These are phyloP conservation scores for Isoperla grammatica DNA, from an alignment of 2,888 invertebrate genomes.

Conservation along the genomic window DNA sequence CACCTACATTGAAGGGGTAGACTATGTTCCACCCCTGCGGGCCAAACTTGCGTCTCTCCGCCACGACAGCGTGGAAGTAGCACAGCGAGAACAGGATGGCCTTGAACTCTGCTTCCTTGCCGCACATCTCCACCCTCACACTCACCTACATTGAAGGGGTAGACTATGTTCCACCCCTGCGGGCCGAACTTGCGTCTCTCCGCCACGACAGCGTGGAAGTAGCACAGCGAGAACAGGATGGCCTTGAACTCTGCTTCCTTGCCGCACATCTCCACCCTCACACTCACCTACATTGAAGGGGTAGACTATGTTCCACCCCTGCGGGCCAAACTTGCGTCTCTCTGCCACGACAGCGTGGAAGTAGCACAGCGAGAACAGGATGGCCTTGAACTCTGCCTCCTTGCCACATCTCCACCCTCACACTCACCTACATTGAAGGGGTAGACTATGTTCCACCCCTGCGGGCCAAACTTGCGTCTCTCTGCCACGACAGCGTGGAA, in stretches of 20 bases:
- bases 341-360: constrained; percentile 97
- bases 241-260: constrained; percentile 96
- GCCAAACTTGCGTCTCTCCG: constrained; percentile 89
- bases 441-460: constrained; percentile 91
- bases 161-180: constrained; percentile 90
- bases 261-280: too few relatives aligned
- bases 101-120: constrained; percentile 94
- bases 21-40: constrained; percentile 93
- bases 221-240: constrained; percentile 86
- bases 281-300: constrained; percentile 87
- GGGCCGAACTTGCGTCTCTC: constrained; percentile 92
- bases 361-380: constrained; percentile 87
- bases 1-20: constrained; percentile 90
- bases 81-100: constrained; percentile 87
- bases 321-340: constrained; percentile 89
- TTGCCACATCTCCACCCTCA: too few relatives aligned
- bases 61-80: constrained; percentile 95
- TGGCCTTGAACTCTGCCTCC: constrained; percentile 94
- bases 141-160: constrained; percentile 87
- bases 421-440: constrained; percentile 82
- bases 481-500: constrained; percentile 97
- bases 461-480: constrained; percentile 89
- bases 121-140: constrained; percentile 91
- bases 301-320: constrained; percentile 91
- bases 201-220: constrained; percentile 95